A percentile compares a stretch with the other conserved stretches of the same genome.
These are phyloP conservation scores for Tokudaia tokunoshimensis DNA, from an alignment of 2,797 vertebrate genomes.

Conservation along the genomic window DNA sequence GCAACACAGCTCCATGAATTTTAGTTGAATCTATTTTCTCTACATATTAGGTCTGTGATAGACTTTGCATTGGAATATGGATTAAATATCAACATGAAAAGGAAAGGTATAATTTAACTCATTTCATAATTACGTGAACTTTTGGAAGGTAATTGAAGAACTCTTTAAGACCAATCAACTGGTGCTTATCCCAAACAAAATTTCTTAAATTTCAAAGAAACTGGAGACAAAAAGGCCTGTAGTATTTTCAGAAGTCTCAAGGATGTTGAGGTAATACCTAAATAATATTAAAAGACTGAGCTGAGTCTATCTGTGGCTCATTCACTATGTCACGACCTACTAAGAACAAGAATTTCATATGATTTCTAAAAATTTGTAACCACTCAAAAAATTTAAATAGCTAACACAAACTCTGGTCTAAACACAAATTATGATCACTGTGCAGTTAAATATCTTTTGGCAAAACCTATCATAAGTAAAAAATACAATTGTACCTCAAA, in stretches of 20 bases:
- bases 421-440: neutral
- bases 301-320: neutral
- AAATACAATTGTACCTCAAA: constrained; percentile 63
- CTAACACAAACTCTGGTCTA: neutral
- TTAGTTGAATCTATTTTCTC: neutral
- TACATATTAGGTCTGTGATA: neutral
- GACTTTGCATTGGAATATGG: neutral
- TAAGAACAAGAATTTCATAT: neutral
- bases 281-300: neutral
- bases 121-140: constrained; percentile 2
- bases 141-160: neutral
- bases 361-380: constrained; percentile 24
- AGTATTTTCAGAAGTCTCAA: constrained; percentile 51
- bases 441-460: neutral
- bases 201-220: neutral
- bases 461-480: constrained; percentile 32
- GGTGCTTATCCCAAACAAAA: neutral
- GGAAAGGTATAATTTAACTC: neutral
- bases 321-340: neutral
- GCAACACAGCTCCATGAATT: neutral
- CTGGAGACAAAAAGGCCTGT: neutral
- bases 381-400: constrained; percentile 17
- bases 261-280: neutral
- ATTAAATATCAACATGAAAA: neutral
- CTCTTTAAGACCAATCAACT: neutral